A percentile compares a stretch with the other conserved stretches of the same genome.
phyloP scores from a whole-genome alignment of 1,140 invertebrate genomes.

The Hestina assimilis region DNA sequence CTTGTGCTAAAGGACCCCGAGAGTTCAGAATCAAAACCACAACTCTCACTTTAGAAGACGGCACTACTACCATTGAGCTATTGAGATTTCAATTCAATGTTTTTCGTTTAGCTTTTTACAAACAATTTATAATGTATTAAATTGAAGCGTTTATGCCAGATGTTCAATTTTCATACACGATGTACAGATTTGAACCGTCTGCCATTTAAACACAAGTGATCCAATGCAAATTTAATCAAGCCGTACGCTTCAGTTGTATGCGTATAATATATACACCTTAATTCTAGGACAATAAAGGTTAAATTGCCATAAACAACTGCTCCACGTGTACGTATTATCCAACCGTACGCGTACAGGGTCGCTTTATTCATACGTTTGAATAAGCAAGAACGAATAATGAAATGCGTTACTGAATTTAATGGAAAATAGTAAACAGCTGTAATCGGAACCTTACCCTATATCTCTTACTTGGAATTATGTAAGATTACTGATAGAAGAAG shows the following conservation, averaged over 20 bases:
- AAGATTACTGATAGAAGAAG: no score
- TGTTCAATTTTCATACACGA: neutral
- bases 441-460: no score
- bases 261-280: neutral
- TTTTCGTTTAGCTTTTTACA: no score
- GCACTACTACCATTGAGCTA: no score
- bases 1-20: no score
- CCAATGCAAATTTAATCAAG: conserved; percentile 18
- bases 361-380: conserved; percentile 3
- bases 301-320: neutral
- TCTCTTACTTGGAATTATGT: no score
- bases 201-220: conserved; percentile 7
- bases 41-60: no score
- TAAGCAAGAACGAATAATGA: conserved; percentile 11
- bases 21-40: no score
- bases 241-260: neutral
- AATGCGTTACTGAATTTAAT: conserved; percentile 1
- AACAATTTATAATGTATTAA: no score
- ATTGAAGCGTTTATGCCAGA: no score
- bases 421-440: no score
- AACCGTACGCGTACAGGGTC: neutral
- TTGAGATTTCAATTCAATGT: no score
- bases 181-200: conserved; percentile 1
- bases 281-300: neutral
- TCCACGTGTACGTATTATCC: neutral